Percentiles rank a stretch among this genome's conserved stretches.
These are phyloP conservation scores for Tiliacea citrago DNA, from an alignment of 2,888 invertebrate genomes.

Conservation along the genomic window DNA sequence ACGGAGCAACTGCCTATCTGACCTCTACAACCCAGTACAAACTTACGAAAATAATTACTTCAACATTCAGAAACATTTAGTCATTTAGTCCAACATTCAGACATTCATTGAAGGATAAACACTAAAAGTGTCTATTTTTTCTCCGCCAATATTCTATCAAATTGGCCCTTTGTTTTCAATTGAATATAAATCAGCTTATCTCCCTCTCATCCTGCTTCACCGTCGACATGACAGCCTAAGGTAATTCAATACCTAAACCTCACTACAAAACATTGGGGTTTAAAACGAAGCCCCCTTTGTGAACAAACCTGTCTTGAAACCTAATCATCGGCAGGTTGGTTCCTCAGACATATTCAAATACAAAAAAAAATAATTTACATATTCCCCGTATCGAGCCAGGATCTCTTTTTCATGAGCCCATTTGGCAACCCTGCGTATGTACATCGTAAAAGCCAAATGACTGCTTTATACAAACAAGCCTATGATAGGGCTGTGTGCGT, in stretches of 20 bases:
- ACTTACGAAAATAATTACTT: too few species aligned
- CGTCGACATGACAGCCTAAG: not conserved
- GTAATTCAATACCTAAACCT: conserved; percentile 7
- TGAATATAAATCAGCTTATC: conserved; percentile 7
- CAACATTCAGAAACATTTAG: not conserved
- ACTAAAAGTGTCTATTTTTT: not conserved
- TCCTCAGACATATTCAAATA: conserved; percentile 68
- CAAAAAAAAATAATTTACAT: conserved; percentile 80
- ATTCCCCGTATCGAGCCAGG: conserved; percentile 73
- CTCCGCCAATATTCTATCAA: not conserved
- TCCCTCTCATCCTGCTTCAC: not conserved
- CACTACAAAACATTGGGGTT: conserved; percentile 15
- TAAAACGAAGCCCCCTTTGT: conserved; percentile 27
- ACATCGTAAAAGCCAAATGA: conserved; percentile 78
- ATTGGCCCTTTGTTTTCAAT: conserved; percentile 11
- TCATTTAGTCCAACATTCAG: not conserved
- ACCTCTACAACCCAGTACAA: too few species aligned
- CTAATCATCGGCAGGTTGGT: conserved; percentile 69
- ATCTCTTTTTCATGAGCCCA: conserved; percentile 83
- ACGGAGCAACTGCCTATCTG: too few species aligned
- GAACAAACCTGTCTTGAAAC: conserved; percentile 55
- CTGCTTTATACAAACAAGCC: conserved; percentile 76
- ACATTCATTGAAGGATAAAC: conserved; percentile 1
- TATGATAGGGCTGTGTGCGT: conserved; percentile 54
- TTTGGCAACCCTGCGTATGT: conserved; percentile 80